Conservation (phyloP, 64 coral and sea anemone genomes). For the Acropora yongei region DNA sequence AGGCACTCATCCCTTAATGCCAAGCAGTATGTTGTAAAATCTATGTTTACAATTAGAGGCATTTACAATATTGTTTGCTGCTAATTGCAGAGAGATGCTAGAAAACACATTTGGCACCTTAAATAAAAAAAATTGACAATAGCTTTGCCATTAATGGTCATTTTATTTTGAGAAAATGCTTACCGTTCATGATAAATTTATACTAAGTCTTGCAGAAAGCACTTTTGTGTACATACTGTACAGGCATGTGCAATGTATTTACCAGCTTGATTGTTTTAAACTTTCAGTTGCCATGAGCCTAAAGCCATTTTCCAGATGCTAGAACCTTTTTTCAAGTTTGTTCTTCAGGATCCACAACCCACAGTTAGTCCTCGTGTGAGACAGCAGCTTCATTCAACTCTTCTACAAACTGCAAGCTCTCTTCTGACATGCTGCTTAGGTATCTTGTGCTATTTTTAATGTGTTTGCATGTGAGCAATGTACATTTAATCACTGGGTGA, state of each 20-base stretch:
- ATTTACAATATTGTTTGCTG: too few relatives aligned
- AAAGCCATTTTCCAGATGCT: constrained; percentile 30
- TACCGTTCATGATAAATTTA: too few relatives aligned
- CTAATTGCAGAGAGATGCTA: too few relatives aligned
- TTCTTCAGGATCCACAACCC: constrained; percentile 51
- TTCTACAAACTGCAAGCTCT: constrained; percentile 47
- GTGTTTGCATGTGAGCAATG: background rate
- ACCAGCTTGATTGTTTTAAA: background rate
- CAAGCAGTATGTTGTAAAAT: too few relatives aligned
- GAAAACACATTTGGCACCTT: too few relatives aligned
- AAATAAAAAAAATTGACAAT: too few relatives aligned
- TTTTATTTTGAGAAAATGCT: too few relatives aligned
- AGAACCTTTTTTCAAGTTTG: constrained; percentile 68
- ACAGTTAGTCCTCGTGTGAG: constrained; percentile 22
- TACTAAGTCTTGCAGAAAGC: too few relatives aligned
- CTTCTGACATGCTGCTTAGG: constrained; percentile 2
- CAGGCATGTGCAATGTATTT: too few relatives aligned
- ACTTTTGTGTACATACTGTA: background rate
- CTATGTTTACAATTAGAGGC: too few relatives aligned
- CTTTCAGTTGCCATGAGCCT: constrained; percentile 1
- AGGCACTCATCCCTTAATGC: too few relatives aligned
- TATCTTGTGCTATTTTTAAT: background rate
- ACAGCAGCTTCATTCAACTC: constrained; percentile 22
- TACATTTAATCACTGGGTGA: background rate
- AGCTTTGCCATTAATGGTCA: too few relatives aligned